Percentiles rank a stretch among this genome's conserved stretches.
These are phyloP conservation scores for Atta cephalotes DNA, from an alignment of 1,140 invertebrate species.

Conservation along the genomic window DNA sequence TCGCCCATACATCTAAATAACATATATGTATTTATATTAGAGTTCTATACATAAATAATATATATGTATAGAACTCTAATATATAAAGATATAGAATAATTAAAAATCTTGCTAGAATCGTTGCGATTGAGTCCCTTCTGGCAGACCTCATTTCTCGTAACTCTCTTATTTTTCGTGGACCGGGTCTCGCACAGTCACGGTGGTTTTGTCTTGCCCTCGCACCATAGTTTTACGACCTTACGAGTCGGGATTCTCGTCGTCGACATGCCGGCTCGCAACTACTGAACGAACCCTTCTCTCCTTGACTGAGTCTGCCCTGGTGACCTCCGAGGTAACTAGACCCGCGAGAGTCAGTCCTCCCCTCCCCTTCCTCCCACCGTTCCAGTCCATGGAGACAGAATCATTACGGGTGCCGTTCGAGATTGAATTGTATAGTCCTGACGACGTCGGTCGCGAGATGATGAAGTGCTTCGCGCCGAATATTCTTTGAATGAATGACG, in stretches of 20 bases:
- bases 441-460: conserved; percentile 45
- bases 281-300: conserved; percentile 50
- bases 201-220: conserved; percentile 41
- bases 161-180: not conserved
- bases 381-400: conserved; percentile 46
- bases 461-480: conserved; percentile 48
- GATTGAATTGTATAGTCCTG: conserved; percentile 57
- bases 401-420: conserved; percentile 30
- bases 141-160: conserved; percentile 7
- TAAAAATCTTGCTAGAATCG: not conserved
- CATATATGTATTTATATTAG: too few species aligned
- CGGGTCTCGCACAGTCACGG: conserved; percentile 22
- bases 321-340: conserved; percentile 62
- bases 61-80: not conserved
- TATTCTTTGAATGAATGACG: not conserved
- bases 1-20: not conserved
- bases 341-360: conserved; percentile 45
- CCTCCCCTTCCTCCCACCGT: not conserved
- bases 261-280: conserved; percentile 41
- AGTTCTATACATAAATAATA: too few species aligned
- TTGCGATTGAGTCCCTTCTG: not conserved
- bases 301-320: conserved; percentile 68
- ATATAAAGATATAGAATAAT: not conserved
- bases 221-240: conserved; percentile 32
- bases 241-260: conserved; percentile 32